phyloP scores from a whole-genome alignment of 2,113 vertebrate species.

The Chelonoidis abingdonii region DNA sequence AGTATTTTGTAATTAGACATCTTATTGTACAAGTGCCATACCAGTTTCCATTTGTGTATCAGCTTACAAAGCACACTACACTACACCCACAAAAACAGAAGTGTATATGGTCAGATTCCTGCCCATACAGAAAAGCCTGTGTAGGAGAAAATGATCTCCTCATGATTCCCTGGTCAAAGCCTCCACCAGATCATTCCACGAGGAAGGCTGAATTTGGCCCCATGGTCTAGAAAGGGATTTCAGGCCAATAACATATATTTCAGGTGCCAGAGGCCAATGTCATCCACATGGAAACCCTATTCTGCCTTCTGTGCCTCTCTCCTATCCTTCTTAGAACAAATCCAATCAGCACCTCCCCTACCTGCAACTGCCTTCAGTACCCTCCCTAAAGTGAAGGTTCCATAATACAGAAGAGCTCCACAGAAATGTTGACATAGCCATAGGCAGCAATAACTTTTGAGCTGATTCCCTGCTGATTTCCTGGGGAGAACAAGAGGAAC shows the following conservation, averaged over 20 bases:
- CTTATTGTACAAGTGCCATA: background rate
- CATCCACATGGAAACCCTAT: background rate
- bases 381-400: background rate
- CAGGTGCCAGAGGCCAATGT: background rate
- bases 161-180: background rate
- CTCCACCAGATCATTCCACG: slow-evolving; percentile 6
- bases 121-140: slow-evolving; percentile 26
- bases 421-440: background rate
- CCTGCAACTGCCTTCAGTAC: background rate
- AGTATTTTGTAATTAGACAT: background rate
- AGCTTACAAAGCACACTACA: background rate
- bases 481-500: background rate
- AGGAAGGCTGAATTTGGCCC: slow-evolving; percentile 32
- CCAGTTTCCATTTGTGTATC: background rate
- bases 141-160: background rate
- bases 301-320: background rate
- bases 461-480: background rate
- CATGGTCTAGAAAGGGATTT: background rate
- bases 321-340: background rate
- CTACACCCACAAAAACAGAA: background rate
- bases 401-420: background rate
- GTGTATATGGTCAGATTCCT: background rate
- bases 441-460: background rate
- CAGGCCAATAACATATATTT: slow-evolving; percentile 3
- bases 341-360: background rate